phyloP scores from a whole-genome alignment of 2,113 vertebrate genomes.

The Polypterus senegalus region DNA sequence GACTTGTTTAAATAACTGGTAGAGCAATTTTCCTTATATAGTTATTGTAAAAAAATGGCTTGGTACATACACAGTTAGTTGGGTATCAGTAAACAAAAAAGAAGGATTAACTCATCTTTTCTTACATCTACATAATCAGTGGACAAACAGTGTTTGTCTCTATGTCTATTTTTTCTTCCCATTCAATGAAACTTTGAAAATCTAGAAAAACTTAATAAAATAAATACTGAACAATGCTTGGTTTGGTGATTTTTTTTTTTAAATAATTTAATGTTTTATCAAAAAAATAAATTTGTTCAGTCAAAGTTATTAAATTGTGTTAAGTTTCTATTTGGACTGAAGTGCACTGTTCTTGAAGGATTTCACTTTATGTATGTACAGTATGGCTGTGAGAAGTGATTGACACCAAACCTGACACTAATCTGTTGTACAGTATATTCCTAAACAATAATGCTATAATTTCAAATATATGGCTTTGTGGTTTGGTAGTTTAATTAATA shows the following conservation, averaged over 20 bases:
- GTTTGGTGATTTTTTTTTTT: not conserved
- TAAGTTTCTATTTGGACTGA: not conserved
- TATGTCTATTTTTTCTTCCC: not conserved
- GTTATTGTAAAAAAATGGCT: slow-evolving; percentile 47
- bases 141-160: not conserved
- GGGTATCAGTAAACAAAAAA: slow-evolving; percentile 45
- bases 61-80: slow-evolving; percentile 35
- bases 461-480: no score
- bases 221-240: not conserved
- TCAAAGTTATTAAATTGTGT: not conserved
- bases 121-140: not conserved
- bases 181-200: not conserved
- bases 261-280: no score
- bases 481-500: no score
- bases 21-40: slow-evolving; percentile 42
- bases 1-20: slow-evolving; percentile 26
- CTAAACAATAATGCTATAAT: no score
- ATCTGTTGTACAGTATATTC: not conserved
- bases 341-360: not conserved
- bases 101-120: slow-evolving; percentile 31
- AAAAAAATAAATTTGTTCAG: no score
- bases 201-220: not conserved
- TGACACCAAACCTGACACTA: not conserved
- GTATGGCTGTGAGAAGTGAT: not conserved
- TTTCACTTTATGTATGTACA: not conserved